These are phyloP conservation scores for Epinephelus coioides DNA, from an alignment of 2,797 vertebrate species.

Conservation along the genomic window DNA sequence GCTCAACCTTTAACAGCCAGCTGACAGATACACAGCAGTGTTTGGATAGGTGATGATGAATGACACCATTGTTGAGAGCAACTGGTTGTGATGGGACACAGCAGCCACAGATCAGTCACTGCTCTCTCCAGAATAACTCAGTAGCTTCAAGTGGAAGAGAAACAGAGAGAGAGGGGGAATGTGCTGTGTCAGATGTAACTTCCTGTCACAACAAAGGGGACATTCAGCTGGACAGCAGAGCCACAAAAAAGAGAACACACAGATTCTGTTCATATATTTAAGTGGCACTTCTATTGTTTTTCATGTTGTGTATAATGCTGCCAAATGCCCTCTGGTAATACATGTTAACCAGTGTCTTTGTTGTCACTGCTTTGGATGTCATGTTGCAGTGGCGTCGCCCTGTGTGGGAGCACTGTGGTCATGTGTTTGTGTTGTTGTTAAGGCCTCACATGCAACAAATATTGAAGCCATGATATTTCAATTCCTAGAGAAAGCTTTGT, in stretches of 20 bases:
- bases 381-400: neutral
- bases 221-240: slow-evolving; percentile 11
- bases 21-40: neutral
- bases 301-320: neutral
- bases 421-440: neutral
- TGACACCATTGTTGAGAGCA: slow-evolving; percentile 10
- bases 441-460: neutral
- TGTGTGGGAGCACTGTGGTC: neutral
- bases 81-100: neutral
- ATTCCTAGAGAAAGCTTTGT: too few species aligned
- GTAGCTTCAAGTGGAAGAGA: neutral
- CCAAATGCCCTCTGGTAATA: too few species aligned
- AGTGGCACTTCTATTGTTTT: neutral
- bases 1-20: neutral
- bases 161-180: slow-evolving; percentile 4
- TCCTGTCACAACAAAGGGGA: slow-evolving; percentile 48
- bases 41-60: slow-evolving; percentile 8
- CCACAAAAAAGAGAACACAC: neutral
- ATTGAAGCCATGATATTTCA: neutral
- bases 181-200: slow-evolving; percentile 34
- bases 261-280: neutral
- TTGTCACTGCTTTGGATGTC: neutral
- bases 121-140: neutral
- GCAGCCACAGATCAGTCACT: neutral
- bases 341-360: neutral